Evolutionary conservation across 2,113 vertebrate species (phyloP).

Genomic region (Cyphomyrus plagiostoma): DNA sequence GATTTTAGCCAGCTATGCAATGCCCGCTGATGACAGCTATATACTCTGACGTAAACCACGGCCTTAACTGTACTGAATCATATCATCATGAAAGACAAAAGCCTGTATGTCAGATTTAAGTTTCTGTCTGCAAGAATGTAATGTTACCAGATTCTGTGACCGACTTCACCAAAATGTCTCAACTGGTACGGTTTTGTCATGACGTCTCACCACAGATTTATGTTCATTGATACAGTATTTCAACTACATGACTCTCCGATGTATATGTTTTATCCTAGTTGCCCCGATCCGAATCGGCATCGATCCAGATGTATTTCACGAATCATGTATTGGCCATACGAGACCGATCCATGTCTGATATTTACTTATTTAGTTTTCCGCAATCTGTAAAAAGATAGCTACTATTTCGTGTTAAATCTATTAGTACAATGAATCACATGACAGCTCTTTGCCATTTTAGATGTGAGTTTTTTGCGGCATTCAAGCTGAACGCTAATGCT

Average conservation of each 20-base stretch:
- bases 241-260: background rate
- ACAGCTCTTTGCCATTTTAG: too few relatives aligned
- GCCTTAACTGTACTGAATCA: background rate
- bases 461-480: too few relatives aligned
- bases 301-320: too few relatives aligned
- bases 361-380: too few relatives aligned
- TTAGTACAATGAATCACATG: too few relatives aligned
- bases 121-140: background rate
- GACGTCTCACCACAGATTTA: background rate
- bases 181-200: background rate
- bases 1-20: background rate
- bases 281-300: too few relatives aligned
- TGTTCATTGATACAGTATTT: background rate
- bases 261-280: background rate
- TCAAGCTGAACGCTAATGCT: too few relatives aligned
- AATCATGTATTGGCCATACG: too few relatives aligned
- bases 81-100: background rate
- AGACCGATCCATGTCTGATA: too few relatives aligned
- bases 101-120: background rate
- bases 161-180: background rate
- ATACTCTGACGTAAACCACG: background rate
- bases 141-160: background rate
- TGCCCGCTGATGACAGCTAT: background rate
- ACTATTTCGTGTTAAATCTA: too few relatives aligned
- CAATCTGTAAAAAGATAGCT: too few relatives aligned